Conservation (phyloP, 2,888 invertebrate species). For the Cephus runcator region DNA sequence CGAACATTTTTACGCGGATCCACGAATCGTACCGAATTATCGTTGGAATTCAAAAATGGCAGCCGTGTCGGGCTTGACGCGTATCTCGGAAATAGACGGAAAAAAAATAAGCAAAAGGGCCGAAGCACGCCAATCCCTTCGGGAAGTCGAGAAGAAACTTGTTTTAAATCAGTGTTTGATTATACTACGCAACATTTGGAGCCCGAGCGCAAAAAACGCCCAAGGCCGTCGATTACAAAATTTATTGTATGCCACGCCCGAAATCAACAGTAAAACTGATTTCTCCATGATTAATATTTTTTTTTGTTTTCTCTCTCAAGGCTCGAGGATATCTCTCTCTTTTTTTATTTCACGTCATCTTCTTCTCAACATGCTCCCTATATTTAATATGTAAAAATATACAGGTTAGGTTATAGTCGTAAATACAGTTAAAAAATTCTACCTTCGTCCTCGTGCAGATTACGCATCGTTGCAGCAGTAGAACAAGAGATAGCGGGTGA, state of each 20-base stretch:
- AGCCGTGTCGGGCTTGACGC: too few species aligned
- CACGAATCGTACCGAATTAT: too few species aligned
- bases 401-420: slow-evolving; percentile 60
- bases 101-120: too few species aligned
- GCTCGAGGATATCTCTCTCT: slow-evolving; percentile 35
- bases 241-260: slow-evolving; percentile 59
- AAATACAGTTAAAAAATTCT: slow-evolving; percentile 54
- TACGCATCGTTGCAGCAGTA: background rate
- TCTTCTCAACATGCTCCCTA: slow-evolving; percentile 20
- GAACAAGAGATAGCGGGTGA: too few species aligned
- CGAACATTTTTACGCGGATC: too few species aligned
- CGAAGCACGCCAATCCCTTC: slow-evolving; percentile 15
- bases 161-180: slow-evolving; percentile 58
- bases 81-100: too few species aligned
- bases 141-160: slow-evolving; percentile 49
- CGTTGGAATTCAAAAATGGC: too few species aligned
- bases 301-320: slow-evolving; percentile 29
- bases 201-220: slow-evolving; percentile 49
- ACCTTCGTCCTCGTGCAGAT: slow-evolving; percentile 16
- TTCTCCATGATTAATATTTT: slow-evolving; percentile 34
- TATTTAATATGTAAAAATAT: slow-evolving; percentile 59
- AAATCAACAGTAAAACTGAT: slow-evolving; percentile 60
- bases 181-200: slow-evolving; percentile 62
- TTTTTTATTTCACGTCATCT: slow-evolving; percentile 12
- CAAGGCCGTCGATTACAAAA: slow-evolving; percentile 53